Evolutionary conservation across 2,113 vertebrate species (phyloP).

Genomic region (Dipodomys ordii): DNA sequence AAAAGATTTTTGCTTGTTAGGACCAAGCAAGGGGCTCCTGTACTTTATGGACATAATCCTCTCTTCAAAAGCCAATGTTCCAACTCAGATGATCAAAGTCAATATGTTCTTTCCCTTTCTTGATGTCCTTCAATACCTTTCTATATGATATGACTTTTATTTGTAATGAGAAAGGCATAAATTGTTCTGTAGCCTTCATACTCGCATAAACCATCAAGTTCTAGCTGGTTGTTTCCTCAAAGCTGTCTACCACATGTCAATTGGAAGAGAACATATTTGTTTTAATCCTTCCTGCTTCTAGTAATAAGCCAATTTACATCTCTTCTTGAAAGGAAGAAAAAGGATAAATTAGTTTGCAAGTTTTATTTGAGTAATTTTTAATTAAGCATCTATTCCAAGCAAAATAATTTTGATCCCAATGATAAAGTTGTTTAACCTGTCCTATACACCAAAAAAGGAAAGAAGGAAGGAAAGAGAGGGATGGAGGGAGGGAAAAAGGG

Average conservation of each 20-base stretch:
- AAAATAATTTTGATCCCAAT: too few relatives aligned
- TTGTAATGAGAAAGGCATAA: constrained; percentile 29
- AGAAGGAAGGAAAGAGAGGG: too few relatives aligned
- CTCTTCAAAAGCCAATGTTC: background rate
- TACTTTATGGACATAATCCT: background rate
- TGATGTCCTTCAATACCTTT: constrained; percentile 21
- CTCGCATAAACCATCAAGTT: constrained; percentile 21
- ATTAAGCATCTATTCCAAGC: too few relatives aligned
- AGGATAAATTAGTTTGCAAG: too few relatives aligned
- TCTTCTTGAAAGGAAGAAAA: too few relatives aligned
- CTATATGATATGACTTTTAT: background rate
- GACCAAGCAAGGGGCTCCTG: background rate
- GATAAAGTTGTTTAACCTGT: too few relatives aligned
- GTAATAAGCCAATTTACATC: too few relatives aligned
- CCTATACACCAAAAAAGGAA: too few relatives aligned
- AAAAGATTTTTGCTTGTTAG: background rate
- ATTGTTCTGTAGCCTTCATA: background rate
- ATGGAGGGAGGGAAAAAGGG: too few relatives aligned
- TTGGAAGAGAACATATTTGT: constrained; percentile 36
- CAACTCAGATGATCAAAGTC: constrained; percentile 16
- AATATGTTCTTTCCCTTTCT: background rate
- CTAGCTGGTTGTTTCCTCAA: background rate
- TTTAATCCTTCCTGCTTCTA: background rate
- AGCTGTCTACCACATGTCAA: constrained; percentile 2
- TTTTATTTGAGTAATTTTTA: too few relatives aligned